phyloP scores from a whole-genome alignment of 1,140 invertebrate species.

The Proctacanthus coquilletti region DNA sequence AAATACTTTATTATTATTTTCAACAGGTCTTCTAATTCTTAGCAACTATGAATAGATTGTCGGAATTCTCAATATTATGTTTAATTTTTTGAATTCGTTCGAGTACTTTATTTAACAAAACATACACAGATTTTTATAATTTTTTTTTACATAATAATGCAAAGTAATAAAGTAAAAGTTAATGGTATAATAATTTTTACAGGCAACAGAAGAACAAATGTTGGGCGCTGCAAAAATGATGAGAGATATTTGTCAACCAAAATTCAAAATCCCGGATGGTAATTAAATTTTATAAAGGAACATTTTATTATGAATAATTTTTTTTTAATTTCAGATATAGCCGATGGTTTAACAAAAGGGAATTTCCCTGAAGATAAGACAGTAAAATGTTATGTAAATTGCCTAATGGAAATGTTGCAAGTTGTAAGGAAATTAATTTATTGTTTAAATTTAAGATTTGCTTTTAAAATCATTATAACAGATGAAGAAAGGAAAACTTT shows the following conservation, averaged over 20 bases:
- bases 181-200: no score
- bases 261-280: slow-evolving; percentile 16
- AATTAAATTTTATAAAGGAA: slow-evolving; percentile 1
- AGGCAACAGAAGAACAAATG: slow-evolving; percentile 44
- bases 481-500: slow-evolving; percentile 27
- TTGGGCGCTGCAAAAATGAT: slow-evolving; percentile 18
- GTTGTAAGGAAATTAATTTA: slow-evolving; percentile 9
- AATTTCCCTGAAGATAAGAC: slow-evolving; percentile 21
- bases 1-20: no score
- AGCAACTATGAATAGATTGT: no score
- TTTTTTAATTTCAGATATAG: slow-evolving; percentile 10
- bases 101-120: no score
- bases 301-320: not conserved
- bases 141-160: no score
- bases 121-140: no score
- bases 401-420: slow-evolving; percentile 27
- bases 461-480: slow-evolving; percentile 3
- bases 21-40: no score
- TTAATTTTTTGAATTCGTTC: no score
- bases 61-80: no score
- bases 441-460: not conserved
- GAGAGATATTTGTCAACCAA: slow-evolving; percentile 21
- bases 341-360: slow-evolving; percentile 16
- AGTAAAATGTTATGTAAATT: slow-evolving; percentile 24
- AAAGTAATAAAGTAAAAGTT: no score